A percentile compares a stretch with the other conserved stretches of the same genome.
These are phyloP conservation scores for Pseudorhiza aurosa DNA, from an alignment of 30 jellyfish, hydroid and myxozoan genomes.

Conservation along the genomic window DNA sequence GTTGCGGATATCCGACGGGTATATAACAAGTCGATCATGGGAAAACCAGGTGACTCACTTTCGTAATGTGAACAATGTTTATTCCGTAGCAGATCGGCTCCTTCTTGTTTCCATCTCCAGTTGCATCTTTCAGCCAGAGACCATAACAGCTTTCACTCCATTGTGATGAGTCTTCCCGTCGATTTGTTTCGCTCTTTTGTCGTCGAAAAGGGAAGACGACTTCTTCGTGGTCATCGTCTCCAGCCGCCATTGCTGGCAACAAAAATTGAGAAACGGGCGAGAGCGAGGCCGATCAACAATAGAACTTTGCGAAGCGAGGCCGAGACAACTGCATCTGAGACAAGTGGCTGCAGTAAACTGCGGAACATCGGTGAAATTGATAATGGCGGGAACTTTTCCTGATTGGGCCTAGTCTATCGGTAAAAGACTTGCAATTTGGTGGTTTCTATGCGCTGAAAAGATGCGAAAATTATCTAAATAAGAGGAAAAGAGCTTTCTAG, in stretches of 20 bases:
- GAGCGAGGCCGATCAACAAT: not conserved
- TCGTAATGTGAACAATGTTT: conserved; percentile 56
- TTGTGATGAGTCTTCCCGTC: conserved; percentile 22
- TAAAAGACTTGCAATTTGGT: too few relatives aligned
- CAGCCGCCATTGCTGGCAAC: conserved; percentile 29
- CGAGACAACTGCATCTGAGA: too few relatives aligned
- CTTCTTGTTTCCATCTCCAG: not conserved
- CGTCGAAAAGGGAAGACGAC: conserved; percentile 5
- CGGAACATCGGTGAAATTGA: too few relatives aligned
- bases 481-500: too few relatives aligned
- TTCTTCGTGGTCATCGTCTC: conserved; percentile 30
- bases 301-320: not conserved
- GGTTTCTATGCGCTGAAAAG: too few relatives aligned
- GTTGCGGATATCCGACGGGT: not conserved
- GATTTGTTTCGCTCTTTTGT: not conserved
- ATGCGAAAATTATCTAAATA: too few relatives aligned
- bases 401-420: too few relatives aligned
- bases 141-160: conserved; percentile 71
- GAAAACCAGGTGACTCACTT: too few relatives aligned
- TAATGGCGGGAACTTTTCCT: too few relatives aligned
- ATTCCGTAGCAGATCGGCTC: conserved; percentile 50
- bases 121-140: conserved; percentile 44
- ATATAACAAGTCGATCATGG: too few relatives aligned
- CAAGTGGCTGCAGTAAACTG: too few relatives aligned
- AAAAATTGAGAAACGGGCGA: too few relatives aligned